These are phyloP conservation scores for Drosophila micromelanica DNA, from an alignment of 1,140 invertebrate species.

Conservation along the genomic window DNA sequence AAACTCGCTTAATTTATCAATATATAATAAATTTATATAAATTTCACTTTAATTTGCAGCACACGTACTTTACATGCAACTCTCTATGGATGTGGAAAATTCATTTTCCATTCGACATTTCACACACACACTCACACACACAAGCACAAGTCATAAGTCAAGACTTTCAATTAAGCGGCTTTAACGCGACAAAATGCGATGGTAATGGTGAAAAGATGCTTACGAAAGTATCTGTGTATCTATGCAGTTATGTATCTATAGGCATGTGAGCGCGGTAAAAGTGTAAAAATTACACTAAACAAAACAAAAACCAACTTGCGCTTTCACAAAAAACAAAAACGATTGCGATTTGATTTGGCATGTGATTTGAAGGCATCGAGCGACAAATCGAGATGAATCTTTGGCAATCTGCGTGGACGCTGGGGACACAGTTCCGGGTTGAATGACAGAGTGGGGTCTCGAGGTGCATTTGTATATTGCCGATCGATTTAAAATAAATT, in stretches of 20 bases:
- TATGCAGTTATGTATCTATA: constrained; percentile 31
- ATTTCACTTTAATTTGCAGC: constrained; percentile 47
- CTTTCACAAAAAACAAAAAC: constrained; percentile 61
- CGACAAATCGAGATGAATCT: constrained; percentile 22
- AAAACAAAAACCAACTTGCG: constrained; percentile 64
- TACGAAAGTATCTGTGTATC: constrained; percentile 43
- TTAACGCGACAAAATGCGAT: constrained; percentile 52
- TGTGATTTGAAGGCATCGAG: constrained; percentile 20
- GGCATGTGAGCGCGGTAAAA: constrained; percentile 58
- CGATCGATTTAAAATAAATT: constrained; percentile 79
- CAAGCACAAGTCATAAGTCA: constrained; percentile 69
- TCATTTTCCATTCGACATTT: constrained; percentile 38
- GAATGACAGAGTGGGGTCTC: constrained; percentile 49
- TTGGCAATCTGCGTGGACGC: not conserved
- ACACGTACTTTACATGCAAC: constrained; percentile 20
- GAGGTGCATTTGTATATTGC: constrained; percentile 43
- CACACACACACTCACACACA: constrained; percentile 35
- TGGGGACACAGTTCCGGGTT: constrained; percentile 65
- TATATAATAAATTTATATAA: constrained; percentile 13
- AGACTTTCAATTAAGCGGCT: constrained; percentile 81
- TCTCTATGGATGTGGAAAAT: constrained; percentile 39
- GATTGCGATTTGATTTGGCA: constrained; percentile 40
- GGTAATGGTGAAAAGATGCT: constrained; percentile 71
- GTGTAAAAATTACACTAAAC: constrained; percentile 73
- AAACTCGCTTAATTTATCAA: not conserved